These are phyloP conservation scores for Hiodon alosoides DNA, from an alignment of 2,113 vertebrate species.

Conservation along the genomic window DNA sequence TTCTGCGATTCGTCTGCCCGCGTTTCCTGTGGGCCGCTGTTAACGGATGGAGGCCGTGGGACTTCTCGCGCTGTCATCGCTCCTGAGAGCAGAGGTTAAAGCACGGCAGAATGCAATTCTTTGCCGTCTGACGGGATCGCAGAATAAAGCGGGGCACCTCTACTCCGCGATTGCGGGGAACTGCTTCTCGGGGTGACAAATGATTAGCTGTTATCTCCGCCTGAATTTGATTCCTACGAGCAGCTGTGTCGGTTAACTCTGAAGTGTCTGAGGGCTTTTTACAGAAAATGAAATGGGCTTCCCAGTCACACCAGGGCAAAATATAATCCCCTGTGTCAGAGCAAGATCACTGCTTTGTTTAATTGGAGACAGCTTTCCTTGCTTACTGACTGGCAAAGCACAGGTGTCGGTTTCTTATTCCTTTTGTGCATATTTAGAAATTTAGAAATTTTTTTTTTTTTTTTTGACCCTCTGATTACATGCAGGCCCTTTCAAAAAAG, in stretches of 20 bases:
- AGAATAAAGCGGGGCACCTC: constrained; percentile 84
- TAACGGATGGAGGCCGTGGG: constrained; percentile 17
- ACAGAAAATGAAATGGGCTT: constrained; percentile 81
- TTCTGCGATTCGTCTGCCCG: constrained; percentile 39
- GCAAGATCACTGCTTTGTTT: constrained; percentile 74
- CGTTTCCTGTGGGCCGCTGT: constrained; percentile 68
- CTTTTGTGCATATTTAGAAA: no score
- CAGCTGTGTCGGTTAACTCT: constrained; percentile 95
- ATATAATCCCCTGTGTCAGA: constrained; percentile 74
- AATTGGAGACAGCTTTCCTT: constrained; percentile 65
- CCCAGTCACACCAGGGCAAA: constrained; percentile 64
- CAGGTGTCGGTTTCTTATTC: constrained; percentile 25
- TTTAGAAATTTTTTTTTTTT: no score
- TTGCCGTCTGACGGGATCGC: constrained; percentile 84
- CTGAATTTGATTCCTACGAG: constrained; percentile 90
- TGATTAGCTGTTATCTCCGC: constrained; percentile 93
- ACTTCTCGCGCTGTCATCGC: constrained; percentile 32
- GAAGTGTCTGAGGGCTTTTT: constrained; percentile 52
- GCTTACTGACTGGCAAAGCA: constrained; percentile 15
- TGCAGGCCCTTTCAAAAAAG: no score
- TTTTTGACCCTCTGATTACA: no score
- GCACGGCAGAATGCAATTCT: constrained; percentile 88
- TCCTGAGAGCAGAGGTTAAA: constrained; percentile 74
- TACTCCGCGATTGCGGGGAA: constrained; percentile 90
- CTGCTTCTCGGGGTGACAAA: constrained; percentile 95